These are phyloP conservation scores for Notodonta dromedarius DNA, from an alignment of 2,888 invertebrate species.

Conservation along the genomic window DNA sequence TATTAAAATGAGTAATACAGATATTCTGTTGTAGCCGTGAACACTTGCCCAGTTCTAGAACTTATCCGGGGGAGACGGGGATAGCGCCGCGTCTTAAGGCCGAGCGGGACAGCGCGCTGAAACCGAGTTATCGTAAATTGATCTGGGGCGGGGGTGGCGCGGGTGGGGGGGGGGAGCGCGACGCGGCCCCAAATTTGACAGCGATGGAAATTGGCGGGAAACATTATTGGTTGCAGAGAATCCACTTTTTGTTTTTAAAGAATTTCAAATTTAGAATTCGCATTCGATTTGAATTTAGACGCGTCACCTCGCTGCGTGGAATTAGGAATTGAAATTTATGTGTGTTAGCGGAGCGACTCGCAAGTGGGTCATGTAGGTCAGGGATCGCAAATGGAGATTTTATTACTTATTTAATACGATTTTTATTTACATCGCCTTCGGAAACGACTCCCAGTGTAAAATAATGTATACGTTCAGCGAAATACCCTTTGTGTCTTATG, in stretches of 20 bases:
- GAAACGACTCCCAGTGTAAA: constrained; percentile 39
- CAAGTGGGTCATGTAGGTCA: constrained; percentile 67
- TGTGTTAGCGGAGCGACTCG: constrained; percentile 39
- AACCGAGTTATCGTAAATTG: constrained; percentile 83
- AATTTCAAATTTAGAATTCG: constrained; percentile 52
- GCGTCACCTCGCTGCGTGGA: constrained; percentile 9
- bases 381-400: constrained; percentile 47
- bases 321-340: constrained; percentile 50
- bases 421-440: constrained; percentile 45
- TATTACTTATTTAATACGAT: constrained; percentile 46
- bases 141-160: constrained; percentile 72
- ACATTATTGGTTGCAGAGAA: constrained; percentile 73
- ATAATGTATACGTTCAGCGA: constrained; percentile 37
- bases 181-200: constrained; percentile 81
- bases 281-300: constrained; percentile 18
- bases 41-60: constrained; percentile 72
- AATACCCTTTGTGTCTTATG: constrained; percentile 57
- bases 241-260: constrained; percentile 24
- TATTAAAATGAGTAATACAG: constrained; percentile 37
- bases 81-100: constrained; percentile 76
- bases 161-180: constrained; percentile 51
- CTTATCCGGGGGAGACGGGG: constrained; percentile 76
- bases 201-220: constrained; percentile 84
- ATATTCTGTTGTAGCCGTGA: constrained; percentile 57
- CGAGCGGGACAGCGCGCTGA: constrained; percentile 78